Conservation (phyloP, 1,140 invertebrate genomes). For the Notospermus geniculatus region DNA sequence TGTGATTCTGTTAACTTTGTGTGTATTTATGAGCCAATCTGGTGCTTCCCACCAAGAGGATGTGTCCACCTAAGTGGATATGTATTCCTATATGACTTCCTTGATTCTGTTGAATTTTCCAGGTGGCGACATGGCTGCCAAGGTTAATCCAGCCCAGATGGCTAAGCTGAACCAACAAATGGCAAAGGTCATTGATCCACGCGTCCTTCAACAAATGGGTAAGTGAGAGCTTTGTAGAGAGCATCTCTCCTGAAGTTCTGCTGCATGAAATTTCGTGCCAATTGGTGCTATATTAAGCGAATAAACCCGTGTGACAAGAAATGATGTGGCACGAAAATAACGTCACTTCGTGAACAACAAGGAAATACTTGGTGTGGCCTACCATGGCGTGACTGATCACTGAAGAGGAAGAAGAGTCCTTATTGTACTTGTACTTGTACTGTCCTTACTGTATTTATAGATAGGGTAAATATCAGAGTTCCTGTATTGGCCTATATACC, state of each 20-base stretch:
- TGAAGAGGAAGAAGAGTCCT: not conserved
- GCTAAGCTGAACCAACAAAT: conserved; percentile 98
- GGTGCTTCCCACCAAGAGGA: no score
- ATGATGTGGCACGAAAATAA: no score
- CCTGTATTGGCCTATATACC: not conserved
- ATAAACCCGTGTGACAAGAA: no score
- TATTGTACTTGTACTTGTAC: not conserved
- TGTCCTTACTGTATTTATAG: not conserved
- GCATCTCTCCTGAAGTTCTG: not conserved
- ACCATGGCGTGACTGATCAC: not conserved
- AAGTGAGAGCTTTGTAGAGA: conserved; percentile 29
- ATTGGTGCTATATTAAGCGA: no score
- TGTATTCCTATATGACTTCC: not conserved
- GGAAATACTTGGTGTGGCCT: conserved; percentile 1
- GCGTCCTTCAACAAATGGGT: conserved; percentile 93
- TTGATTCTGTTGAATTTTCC: conserved; percentile 20
- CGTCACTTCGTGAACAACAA: no score
- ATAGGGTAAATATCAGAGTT: not conserved
- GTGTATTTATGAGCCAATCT: no score
- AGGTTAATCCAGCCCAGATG: conserved; percentile 98
- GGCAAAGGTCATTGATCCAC: conserved; percentile 99
- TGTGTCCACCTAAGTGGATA: no score
- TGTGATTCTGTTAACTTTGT: no score
- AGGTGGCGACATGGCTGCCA: conserved; percentile 97
- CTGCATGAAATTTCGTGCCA: not conserved